phyloP scores from a whole-genome alignment of 2,113 vertebrate genomes.

The Periophthalmus modestus region DNA sequence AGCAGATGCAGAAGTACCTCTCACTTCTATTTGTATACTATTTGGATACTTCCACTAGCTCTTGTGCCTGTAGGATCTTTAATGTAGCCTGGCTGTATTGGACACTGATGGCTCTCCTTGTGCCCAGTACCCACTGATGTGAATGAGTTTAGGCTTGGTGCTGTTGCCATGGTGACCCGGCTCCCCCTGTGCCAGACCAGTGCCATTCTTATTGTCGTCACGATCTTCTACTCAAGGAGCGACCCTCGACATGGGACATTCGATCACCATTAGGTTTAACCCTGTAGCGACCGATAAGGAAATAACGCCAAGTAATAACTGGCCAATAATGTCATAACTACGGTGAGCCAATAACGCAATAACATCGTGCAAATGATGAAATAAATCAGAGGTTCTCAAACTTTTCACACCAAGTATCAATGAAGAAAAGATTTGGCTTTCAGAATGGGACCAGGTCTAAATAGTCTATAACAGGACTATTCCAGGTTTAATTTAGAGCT shows the following conservation, averaged over 20 bases:
- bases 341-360: too few species aligned
- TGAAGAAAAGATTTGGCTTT: too few species aligned
- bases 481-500: too few species aligned
- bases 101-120: slow-evolving; percentile 40
- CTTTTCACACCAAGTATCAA: too few species aligned
- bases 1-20: too few species aligned
- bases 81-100: neutral
- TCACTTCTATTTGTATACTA: neutral
- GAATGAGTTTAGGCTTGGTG: slow-evolving; percentile 39
- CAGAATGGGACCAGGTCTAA: too few species aligned
- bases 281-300: too few species aligned
- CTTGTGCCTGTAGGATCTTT: neutral
- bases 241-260: neutral
- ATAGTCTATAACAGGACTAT: too few species aligned
- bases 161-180: slow-evolving; percentile 26
- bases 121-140: slow-evolving; percentile 31
- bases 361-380: too few species aligned
- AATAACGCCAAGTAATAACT: too few species aligned
- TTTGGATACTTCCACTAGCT: neutral
- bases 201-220: slow-evolving; percentile 31
- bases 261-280: neutral
- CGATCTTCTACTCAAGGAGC: slow-evolving; percentile 13
- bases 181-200: slow-evolving; percentile 11
- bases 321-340: too few species aligned
- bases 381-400: too few species aligned